Evolutionary conservation across 2,888 invertebrate genomes (phyloP).

Genomic region (Drosophila phalerata): DNA sequence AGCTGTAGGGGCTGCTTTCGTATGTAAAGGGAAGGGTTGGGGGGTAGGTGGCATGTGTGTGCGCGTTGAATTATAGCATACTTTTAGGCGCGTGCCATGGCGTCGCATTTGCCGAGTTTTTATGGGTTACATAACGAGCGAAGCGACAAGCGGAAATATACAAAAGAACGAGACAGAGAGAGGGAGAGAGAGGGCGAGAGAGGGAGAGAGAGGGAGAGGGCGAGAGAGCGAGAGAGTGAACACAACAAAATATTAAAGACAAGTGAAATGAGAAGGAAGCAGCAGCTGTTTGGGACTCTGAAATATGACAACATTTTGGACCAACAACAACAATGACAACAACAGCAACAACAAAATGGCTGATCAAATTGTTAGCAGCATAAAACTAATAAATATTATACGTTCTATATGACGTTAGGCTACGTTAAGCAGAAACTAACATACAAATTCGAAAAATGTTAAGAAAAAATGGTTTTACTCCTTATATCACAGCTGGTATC

Average conservation of each 20-base stretch:
- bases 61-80: constrained; percentile 79
- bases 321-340: neutral
- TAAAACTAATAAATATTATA: constrained; percentile 28
- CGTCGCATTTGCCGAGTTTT: constrained; percentile 75
- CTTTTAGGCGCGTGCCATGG: constrained; percentile 80
- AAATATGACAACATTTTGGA: constrained; percentile 50
- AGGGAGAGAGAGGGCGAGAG: neutral
- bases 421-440: constrained; percentile 15
- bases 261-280: constrained; percentile 4
- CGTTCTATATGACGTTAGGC: constrained; percentile 32
- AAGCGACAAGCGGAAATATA: constrained; percentile 66
- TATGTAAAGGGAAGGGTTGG: neutral
- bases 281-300: constrained; percentile 36
- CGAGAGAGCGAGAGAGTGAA: neutral
- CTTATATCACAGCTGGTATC: constrained; percentile 7
- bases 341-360: constrained; percentile 3
- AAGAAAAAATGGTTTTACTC: neutral
- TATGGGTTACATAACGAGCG: constrained; percentile 79
- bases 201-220: neutral
- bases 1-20: constrained; percentile 12
- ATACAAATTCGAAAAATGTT: constrained; percentile 8
- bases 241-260: neutral
- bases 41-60: constrained; percentile 35
- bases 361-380: constrained; percentile 35
- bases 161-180: constrained; percentile 30